A percentile compares a stretch with the other conserved stretches of the same genome.
Evolutionary conservation across 2,888 invertebrate species (phyloP).

Genomic region (Antheraea assamensis): DNA sequence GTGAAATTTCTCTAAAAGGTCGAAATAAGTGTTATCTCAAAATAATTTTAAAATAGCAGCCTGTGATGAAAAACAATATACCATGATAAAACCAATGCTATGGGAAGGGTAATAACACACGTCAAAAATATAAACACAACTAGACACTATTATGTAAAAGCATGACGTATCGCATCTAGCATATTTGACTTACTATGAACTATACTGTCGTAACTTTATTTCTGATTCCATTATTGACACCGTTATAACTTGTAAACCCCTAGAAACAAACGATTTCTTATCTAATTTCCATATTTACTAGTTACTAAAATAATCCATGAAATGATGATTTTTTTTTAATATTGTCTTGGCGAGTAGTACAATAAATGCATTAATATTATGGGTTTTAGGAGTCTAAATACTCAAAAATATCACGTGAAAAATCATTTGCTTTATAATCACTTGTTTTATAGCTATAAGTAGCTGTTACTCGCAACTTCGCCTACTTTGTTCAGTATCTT

Average conservation of each 20-base stretch:
- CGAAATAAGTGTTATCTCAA: slow-evolving; percentile 29
- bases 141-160: slow-evolving; percentile 42
- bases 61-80: background rate
- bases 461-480: too few relatives aligned
- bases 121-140: slow-evolving; percentile 46
- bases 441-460: background rate
- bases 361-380: background rate
- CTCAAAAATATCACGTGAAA: too few relatives aligned
- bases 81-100: slow-evolving; percentile 8
- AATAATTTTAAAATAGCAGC: slow-evolving; percentile 27
- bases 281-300: slow-evolving; percentile 28
- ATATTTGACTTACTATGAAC: slow-evolving; percentile 73
- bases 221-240: slow-evolving; percentile 76
- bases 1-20: slow-evolving; percentile 19
- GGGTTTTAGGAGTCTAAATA: background rate
- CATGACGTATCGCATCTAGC: slow-evolving; percentile 50
- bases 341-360: background rate
- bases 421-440: background rate
- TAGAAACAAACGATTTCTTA: slow-evolving; percentile 64
- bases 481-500: too few relatives aligned
- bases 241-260: slow-evolving; percentile 81
- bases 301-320: background rate
- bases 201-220: slow-evolving; percentile 79
- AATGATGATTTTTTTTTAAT: background rate
- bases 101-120: slow-evolving; percentile 21